Conservation (phyloP, 2,113 vertebrate species). For the Thalassarche chlororhynchos region DNA sequence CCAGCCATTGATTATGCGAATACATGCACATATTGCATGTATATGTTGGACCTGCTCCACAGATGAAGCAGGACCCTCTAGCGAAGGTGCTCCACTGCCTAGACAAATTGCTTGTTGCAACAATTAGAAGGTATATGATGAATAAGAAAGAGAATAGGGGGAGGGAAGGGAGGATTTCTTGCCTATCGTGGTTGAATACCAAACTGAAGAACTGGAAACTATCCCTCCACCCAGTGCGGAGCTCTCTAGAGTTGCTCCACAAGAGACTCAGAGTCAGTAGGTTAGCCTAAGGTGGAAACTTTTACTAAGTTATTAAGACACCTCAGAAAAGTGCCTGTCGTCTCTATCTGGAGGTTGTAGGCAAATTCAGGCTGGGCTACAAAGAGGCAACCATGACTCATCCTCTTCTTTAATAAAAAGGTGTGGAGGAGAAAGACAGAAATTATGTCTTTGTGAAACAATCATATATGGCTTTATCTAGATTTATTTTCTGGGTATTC, state of each 20-base stretch:
- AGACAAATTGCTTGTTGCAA: neutral
- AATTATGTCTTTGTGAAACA: neutral
- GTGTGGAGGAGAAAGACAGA: neutral
- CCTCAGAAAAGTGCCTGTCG: neutral
- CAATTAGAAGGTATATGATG: neutral
- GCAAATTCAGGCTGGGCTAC: neutral
- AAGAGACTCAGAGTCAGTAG: neutral
- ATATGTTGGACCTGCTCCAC: neutral
- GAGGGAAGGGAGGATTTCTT: neutral
- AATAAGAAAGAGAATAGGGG: neutral
- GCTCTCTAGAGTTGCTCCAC: neutral
- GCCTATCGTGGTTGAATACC: neutral
- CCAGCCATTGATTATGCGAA: neutral
- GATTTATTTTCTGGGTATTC: neutral
- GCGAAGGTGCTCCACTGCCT: neutral
- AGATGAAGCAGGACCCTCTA: neutral
- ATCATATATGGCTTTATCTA: neutral
- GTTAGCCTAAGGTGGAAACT: neutral
- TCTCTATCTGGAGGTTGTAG: neutral
- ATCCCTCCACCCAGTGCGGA: neutral
- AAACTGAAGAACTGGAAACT: neutral
- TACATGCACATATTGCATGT: neutral
- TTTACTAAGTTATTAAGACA: neutral
- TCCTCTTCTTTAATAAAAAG: neutral
- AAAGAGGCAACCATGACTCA: neutral